Evolutionary conservation across 2,888 invertebrate species (phyloP).

Genomic region (Gortyna flavago): DNA sequence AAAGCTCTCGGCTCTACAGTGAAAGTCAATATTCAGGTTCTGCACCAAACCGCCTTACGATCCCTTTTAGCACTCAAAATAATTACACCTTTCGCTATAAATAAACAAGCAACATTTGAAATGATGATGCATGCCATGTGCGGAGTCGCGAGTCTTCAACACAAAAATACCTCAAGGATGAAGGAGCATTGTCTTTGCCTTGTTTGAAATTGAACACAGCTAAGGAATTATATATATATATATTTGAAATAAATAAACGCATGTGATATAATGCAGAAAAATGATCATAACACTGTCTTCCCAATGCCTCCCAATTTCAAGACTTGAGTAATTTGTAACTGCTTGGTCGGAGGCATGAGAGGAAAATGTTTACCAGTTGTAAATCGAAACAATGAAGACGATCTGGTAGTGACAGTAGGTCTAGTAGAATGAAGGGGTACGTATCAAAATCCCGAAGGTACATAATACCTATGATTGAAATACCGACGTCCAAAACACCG

Average conservation of each 20-base stretch:
- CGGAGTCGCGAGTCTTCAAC: not conserved
- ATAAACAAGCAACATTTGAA: conserved; percentile 6
- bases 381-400: not conserved
- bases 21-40: conserved; percentile 66
- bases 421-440: conserved; percentile 7
- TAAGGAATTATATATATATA: not conserved
- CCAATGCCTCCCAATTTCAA: not conserved
- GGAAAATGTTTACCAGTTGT: not conserved
- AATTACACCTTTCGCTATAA: conserved; percentile 11
- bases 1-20: conserved; percentile 34
- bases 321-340: not conserved
- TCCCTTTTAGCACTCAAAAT: conserved; percentile 3
- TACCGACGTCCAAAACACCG: too few relatives aligned
- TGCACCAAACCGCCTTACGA: conserved; percentile 20
- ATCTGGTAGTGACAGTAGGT: not conserved
- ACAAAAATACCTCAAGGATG: conserved; percentile 23
- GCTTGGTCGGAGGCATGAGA: not conserved
- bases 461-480: too few relatives aligned
- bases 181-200: conserved; percentile 12
- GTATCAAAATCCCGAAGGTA: too few relatives aligned
- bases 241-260: conserved; percentile 12
- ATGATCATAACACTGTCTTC: not conserved
- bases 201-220: conserved; percentile 20
- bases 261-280: not conserved
- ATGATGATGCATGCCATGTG: conserved; percentile 10